Conservation (phyloP, 2,113 vertebrate species). For the Alligator mississippiensis region DNA sequence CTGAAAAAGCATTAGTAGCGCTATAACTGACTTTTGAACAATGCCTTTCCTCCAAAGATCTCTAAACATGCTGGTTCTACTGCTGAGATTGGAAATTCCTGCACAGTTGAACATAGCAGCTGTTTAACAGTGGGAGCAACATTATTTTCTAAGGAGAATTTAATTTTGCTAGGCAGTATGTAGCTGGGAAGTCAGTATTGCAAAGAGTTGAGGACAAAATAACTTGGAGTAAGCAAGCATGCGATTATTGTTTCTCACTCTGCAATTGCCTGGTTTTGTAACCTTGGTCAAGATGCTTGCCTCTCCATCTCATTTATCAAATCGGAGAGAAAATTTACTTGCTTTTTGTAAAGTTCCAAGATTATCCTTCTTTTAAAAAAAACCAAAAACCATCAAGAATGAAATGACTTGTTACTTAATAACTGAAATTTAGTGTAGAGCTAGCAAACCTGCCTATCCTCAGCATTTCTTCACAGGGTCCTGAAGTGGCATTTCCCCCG, state of each 20-base stretch:
- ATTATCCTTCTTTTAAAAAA: background rate
- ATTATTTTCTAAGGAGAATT: background rate
- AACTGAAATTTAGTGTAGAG: background rate
- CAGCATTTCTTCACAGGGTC: background rate
- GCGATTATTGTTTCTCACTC: background rate
- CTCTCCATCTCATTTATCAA: background rate
- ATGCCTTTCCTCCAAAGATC: background rate
- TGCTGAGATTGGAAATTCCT: background rate
- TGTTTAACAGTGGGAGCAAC: background rate
- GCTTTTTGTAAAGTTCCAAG: background rate
- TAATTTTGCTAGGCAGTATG: background rate
- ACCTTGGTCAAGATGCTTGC: background rate
- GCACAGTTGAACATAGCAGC: background rate
- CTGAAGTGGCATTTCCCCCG: background rate
- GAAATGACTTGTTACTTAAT: background rate
- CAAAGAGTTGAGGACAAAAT: background rate
- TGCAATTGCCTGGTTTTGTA: background rate
- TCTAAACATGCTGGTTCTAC: background rate
- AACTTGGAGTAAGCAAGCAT: background rate
- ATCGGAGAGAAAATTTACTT: background rate
- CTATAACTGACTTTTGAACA: background rate
- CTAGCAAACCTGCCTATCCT: background rate
- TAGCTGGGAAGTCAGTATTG: background rate
- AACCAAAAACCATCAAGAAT: background rate
- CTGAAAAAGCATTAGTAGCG: background rate